Conservation (phyloP, 2,888 invertebrate genomes). For the Trichopria drosophilae region DNA sequence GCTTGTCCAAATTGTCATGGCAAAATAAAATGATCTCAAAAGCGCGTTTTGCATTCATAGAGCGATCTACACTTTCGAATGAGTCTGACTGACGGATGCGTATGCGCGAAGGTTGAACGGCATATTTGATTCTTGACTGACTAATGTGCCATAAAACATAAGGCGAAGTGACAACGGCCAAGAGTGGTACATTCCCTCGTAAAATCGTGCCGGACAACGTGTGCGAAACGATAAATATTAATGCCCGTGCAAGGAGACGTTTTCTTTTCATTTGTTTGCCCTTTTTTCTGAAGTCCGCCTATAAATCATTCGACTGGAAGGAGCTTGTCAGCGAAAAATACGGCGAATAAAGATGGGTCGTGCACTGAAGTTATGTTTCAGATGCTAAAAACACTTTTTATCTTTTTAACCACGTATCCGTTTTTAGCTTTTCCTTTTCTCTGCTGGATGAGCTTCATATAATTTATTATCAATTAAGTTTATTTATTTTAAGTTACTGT, state of each 20-base stretch:
- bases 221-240: slow-evolving; percentile 57
- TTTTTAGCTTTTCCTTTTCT: too few relatives aligned
- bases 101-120: slow-evolving; percentile 24
- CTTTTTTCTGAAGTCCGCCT: slow-evolving; percentile 40
- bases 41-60: too few relatives aligned
- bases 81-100: slow-evolving; percentile 15
- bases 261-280: slow-evolving; percentile 43
- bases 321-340: slow-evolving; percentile 57
- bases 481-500: too few relatives aligned
- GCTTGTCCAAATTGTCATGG: too few relatives aligned
- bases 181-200: slow-evolving; percentile 53
- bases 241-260: slow-evolving; percentile 51
- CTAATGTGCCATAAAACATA: slow-evolving; percentile 25
- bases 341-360: slow-evolving; percentile 50
- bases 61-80: slow-evolving; percentile 15
- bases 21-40: too few relatives aligned
- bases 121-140: slow-evolving; percentile 22
- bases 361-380: slow-evolving; percentile 53
- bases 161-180: slow-evolving; percentile 47
- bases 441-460: too few relatives aligned
- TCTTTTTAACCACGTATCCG: too few relatives aligned
- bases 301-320: slow-evolving; percentile 54
- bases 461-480: too few relatives aligned
- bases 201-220: slow-evolving; percentile 49
- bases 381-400: slow-evolving; percentile 44